phyloP scores from a whole-genome alignment of 1,140 invertebrate genomes.

The Pomacea maculata region DNA sequence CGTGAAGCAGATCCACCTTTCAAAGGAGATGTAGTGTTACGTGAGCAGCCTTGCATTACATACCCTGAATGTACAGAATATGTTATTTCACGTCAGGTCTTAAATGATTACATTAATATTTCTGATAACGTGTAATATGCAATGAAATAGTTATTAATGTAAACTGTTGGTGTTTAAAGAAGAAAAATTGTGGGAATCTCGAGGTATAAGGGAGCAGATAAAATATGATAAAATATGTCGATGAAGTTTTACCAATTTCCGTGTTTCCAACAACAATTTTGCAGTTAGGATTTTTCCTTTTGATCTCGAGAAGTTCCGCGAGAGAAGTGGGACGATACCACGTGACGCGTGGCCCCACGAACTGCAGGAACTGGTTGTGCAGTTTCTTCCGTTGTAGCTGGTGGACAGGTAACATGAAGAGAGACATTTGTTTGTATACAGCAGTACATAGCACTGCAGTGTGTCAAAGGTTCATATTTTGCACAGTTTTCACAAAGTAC shows the following conservation, averaged over 20 bases:
- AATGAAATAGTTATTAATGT: not conserved
- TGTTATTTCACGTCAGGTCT: no score
- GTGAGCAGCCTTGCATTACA: no score
- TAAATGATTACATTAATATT: no score
- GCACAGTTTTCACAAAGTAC: slow-evolving; percentile 76
- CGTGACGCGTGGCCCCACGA: slow-evolving; percentile 65
- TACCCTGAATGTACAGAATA: no score
- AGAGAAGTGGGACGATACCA: slow-evolving; percentile 85
- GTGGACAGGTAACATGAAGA: not conserved
- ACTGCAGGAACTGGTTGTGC: slow-evolving; percentile 4
- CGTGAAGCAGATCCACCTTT: not conserved
- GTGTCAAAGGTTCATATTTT: slow-evolving; percentile 53
- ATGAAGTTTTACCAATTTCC: slow-evolving; percentile 76
- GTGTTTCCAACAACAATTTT: slow-evolving; percentile 93
- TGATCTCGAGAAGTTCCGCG: slow-evolving; percentile 79
- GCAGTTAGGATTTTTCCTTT: slow-evolving; percentile 76
- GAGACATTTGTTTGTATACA: not conserved
- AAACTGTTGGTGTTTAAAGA: not conserved
- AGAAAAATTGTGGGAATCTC: no score
- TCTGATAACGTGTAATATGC: no score
- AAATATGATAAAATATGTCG: no score
- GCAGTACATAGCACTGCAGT: not conserved
- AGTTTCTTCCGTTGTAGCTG: not conserved
- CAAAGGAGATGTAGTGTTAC: no score
- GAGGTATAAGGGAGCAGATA: no score